Evolutionary conservation across 2,888 invertebrate genomes (phyloP), one percentile per base, ranked within the genome.

Genomic region (Drosophila longiperda): DNA sequence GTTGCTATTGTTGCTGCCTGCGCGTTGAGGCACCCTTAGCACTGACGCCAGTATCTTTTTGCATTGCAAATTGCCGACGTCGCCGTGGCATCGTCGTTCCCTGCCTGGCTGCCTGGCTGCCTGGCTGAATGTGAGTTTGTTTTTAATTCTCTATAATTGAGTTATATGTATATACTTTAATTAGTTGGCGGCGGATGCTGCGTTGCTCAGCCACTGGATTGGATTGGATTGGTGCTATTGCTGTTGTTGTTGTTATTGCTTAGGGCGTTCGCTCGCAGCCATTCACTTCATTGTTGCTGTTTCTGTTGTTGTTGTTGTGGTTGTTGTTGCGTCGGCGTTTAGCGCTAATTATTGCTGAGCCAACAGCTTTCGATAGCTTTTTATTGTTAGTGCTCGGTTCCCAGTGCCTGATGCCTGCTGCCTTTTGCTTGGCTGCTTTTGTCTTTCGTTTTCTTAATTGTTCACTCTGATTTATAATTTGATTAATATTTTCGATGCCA

Each of bases 141-240:
- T 85, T 88, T 90, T 90, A 89, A 90, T 90, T 88, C 87, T 89
- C 86, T 72, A 76, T 87, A 87, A 87, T 87, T 87, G 90, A 87
- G 91, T 87, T 87, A 87, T 90, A 85, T 90, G 90, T 85, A 90
- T 89, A 89, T 85, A 90, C 90, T 87, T 87, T 87, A 90, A 88
- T 88, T 90, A 85, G 75, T 78, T 82, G 89, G 74, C 82, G 75
- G 82, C 83, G 89, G 90, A 77, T 79, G 90, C 82, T 87, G 89
- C 73, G 64, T 67, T 74, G 62, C 50, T 64, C 58, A 50, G 70
- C 23, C 38, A 57, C 50, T 60, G 80, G 53, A 32, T 61, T 69
- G 63, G 64, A 15, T 54, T 53, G 77, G 60, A 23, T 60, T 71
- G 64, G 70, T 55, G 45, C 45, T 45, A 15, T 66, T 66, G 63